Evolutionary conservation across 2,888 invertebrate species (phyloP).

Genomic region (Chirona hameri): DNA sequence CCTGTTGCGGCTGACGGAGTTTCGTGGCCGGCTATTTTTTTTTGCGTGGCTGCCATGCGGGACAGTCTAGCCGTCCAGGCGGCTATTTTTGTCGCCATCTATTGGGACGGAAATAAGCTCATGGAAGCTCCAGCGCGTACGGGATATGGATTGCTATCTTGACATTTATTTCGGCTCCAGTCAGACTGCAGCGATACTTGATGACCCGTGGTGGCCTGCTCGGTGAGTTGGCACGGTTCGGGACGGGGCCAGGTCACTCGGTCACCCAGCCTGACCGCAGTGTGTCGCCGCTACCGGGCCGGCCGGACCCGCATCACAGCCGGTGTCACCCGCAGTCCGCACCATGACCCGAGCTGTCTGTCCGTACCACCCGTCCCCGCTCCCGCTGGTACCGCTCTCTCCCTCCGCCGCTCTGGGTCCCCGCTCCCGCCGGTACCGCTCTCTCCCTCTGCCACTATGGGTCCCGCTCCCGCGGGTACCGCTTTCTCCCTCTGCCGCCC

Average conservation of each 20-base stretch:
- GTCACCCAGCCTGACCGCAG: too few relatives aligned
- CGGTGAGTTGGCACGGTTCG: background rate
- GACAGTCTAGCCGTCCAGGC: background rate
- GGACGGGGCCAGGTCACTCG: too few relatives aligned
- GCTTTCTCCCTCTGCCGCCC: too few relatives aligned
- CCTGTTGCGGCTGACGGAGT: too few relatives aligned
- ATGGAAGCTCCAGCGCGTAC: background rate
- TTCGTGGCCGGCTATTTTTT: background rate
- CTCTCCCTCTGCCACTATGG: background rate
- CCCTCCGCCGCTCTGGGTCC: background rate
- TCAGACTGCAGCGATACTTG: background rate
- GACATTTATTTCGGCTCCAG: too few relatives aligned
- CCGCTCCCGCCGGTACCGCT: background rate
- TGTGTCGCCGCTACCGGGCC: too few relatives aligned
- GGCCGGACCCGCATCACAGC: background rate
- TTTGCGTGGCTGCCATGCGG: background rate
- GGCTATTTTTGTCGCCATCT: constrained; percentile 7
- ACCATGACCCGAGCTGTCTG: background rate
- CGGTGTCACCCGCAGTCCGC: background rate
- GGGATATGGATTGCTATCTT: too few relatives aligned
- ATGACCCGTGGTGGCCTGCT: background rate
- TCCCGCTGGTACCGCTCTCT: background rate
- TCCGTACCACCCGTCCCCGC: background rate
- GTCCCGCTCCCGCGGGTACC: background rate
- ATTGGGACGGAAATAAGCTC: background rate